Percentiles rank a stretch among this genome's conserved stretches.
phyloP scores from a whole-genome alignment of 2,888 invertebrate species.

The Nomada ferruginata region DNA sequence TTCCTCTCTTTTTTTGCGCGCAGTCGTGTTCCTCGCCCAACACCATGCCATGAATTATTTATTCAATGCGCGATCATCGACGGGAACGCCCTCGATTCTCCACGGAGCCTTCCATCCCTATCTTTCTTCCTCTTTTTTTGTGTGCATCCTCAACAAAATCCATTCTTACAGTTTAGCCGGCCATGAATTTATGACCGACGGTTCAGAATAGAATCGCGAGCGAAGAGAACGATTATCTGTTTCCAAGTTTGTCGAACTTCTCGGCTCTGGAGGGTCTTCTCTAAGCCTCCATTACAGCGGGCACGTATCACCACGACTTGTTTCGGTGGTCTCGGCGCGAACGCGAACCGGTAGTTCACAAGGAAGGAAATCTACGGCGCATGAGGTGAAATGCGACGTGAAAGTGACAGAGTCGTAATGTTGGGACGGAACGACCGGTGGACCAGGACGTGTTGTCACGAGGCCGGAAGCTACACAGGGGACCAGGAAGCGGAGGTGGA shows the following conservation, averaged over 20 bases:
- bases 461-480: slow-evolving; percentile 71
- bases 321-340: not conserved
- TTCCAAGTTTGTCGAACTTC: too few species aligned
- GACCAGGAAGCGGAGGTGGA: slow-evolving; percentile 62
- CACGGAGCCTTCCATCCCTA: slow-evolving; percentile 59
- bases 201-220: too few species aligned
- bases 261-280: too few species aligned
- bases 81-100: slow-evolving; percentile 70
- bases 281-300: too few species aligned
- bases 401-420: slow-evolving; percentile 75
- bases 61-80: slow-evolving; percentile 67
- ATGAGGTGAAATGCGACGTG: slow-evolving; percentile 73
- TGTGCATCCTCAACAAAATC: not conserved
- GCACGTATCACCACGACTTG: too few species aligned
- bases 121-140: slow-evolving; percentile 9
- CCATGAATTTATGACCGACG: too few species aligned
- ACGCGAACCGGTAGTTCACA: slow-evolving; percentile 32
- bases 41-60: slow-evolving; percentile 74
- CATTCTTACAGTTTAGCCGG: too few species aligned
- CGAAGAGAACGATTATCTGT: too few species aligned
- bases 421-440: slow-evolving; percentile 64
- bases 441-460: slow-evolving; percentile 74
- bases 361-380: slow-evolving; percentile 66
- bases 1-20: slow-evolving; percentile 23
- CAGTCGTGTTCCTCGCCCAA: slow-evolving; percentile 43